These are phyloP conservation scores for Eugnorisma glareosa DNA, from an alignment of 2,888 invertebrate species.

Conservation along the genomic window DNA sequence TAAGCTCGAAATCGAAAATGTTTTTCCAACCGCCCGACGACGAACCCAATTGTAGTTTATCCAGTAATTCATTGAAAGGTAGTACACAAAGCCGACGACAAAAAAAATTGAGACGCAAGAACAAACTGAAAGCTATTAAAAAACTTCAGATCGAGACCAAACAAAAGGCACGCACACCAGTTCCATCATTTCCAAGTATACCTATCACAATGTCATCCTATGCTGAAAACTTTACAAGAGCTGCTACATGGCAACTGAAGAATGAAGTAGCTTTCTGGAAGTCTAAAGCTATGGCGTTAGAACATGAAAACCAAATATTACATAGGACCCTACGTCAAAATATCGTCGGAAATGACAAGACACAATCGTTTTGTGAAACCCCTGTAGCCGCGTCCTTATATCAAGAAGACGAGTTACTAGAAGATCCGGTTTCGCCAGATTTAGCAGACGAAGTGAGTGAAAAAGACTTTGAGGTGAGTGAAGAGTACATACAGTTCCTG, in stretches of 20 bases:
- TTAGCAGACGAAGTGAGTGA: conserved; percentile 51
- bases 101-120: conserved; percentile 72
- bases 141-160: conserved; percentile 61
- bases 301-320: conserved; percentile 90
- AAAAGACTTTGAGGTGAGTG: conserved; percentile 89
- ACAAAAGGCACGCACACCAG: conserved; percentile 63
- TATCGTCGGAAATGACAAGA: neutral
- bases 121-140: conserved; percentile 65
- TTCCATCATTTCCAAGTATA: conserved; percentile 17
- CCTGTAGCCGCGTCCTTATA: neutral
- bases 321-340: conserved; percentile 87
- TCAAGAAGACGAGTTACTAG: neutral
- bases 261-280: conserved; percentile 92
- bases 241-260: conserved; percentile 88
- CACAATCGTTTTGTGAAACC: neutral
- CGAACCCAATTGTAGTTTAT: conserved; percentile 47
- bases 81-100: conserved; percentile 68
- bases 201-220: conserved; percentile 81
- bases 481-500: conserved; percentile 92
- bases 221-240: conserved; percentile 83
- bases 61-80: conserved; percentile 53
- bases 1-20: conserved; percentile 62
- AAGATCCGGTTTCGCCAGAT: conserved; percentile 9
- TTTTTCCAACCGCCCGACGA: conserved; percentile 73
- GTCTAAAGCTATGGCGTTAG: conserved; percentile 89